phyloP scores from a whole-genome alignment of 92 coral and sea anemone species.

The Epizoanthus stellaris region DNA sequence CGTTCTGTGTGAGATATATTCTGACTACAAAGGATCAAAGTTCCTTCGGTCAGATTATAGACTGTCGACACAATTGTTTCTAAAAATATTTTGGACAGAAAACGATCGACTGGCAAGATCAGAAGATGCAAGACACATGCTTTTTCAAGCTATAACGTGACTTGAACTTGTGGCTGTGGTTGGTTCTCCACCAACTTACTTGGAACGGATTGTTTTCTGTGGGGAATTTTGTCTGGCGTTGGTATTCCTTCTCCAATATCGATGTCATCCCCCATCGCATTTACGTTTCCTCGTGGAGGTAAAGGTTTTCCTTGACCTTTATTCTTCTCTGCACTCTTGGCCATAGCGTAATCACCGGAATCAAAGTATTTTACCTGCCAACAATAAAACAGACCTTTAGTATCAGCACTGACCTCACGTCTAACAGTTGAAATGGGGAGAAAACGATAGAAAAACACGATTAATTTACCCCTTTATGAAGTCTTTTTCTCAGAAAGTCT shows the following conservation, averaged over 20 bases:
- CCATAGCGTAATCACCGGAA: conserved; percentile 98
- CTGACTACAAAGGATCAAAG: background rate
- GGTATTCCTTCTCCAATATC: conserved; percentile 96
- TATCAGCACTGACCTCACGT: background rate
- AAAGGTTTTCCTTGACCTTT: conserved; percentile 63
- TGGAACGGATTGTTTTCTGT: conserved; percentile 97
- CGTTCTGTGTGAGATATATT: background rate
- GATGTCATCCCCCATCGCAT: conserved; percentile 64
- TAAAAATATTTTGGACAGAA: conserved; percentile 30
- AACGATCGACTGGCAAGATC: conserved; percentile 13
- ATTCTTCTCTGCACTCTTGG: conserved; percentile 89
- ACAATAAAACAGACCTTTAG: background rate
- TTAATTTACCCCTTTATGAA: conserved; percentile 86
- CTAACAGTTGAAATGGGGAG: background rate
- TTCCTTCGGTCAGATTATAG: background rate
- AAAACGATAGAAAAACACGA: background rate
- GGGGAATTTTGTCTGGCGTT: conserved; percentile 99
- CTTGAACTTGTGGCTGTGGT: conserved; percentile 58
- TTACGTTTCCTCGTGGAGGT: conserved; percentile 58
- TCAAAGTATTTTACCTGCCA: conserved; percentile 95
- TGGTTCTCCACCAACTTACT: conserved; percentile 92
- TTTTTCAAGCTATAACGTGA: conserved; percentile 32
- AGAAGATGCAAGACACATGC: background rate
- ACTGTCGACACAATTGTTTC: conserved; percentile 1
- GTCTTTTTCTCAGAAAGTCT: conserved; percentile 84